A percentile compares a stretch with the other conserved stretches of the same genome.
Conservation (phyloP, 2,113 vertebrate genomes). For the Romanogobio albipinnatus region DNA sequence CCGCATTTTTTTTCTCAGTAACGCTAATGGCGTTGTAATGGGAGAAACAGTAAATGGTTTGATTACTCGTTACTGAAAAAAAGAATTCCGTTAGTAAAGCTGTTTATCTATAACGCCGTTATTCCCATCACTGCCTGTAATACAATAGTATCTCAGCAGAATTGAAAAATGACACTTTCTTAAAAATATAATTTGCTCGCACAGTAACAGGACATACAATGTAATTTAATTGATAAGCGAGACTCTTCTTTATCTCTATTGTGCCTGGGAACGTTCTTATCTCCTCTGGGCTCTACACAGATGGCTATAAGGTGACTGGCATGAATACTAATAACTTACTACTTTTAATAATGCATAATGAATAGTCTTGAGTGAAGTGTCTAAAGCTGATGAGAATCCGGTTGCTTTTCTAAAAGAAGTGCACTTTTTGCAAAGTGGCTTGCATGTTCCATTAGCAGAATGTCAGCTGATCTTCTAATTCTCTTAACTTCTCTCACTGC, state of each 20-base stretch:
- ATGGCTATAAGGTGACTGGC: slow-evolving; percentile 52
- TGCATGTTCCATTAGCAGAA: background rate
- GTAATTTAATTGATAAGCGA: slow-evolving; percentile 62
- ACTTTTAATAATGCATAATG: slow-evolving; percentile 21
- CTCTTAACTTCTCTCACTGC: background rate
- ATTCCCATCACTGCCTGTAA: too few relatives aligned
- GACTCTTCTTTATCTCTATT: slow-evolving; percentile 53
- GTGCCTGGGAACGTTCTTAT: slow-evolving; percentile 45
- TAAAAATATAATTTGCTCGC: slow-evolving; percentile 58
- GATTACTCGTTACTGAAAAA: too few relatives aligned
- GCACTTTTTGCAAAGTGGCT: background rate
- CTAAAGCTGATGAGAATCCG: slow-evolving; percentile 21
- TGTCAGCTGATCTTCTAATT: slow-evolving; percentile 9
- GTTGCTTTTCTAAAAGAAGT: slow-evolving; percentile 17
- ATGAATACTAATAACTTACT: slow-evolving; percentile 53
- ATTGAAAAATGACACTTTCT: slow-evolving; percentile 63
- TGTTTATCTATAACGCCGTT: too few relatives aligned
- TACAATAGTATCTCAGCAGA: slow-evolving; percentile 14
- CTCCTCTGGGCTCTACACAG: slow-evolving; percentile 39
- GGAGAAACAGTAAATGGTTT: too few relatives aligned
- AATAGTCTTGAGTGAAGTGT: slow-evolving; percentile 15
- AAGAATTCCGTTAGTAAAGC: too few relatives aligned
- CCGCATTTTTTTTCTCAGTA: too few relatives aligned
- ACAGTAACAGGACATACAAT: slow-evolving; percentile 51
- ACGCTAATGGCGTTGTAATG: too few relatives aligned